Evolutionary conservation across 30 jellyfish, hydroid and myxozoan species (phyloP).

Genomic region (Haliclystus octoradiatus): DNA sequence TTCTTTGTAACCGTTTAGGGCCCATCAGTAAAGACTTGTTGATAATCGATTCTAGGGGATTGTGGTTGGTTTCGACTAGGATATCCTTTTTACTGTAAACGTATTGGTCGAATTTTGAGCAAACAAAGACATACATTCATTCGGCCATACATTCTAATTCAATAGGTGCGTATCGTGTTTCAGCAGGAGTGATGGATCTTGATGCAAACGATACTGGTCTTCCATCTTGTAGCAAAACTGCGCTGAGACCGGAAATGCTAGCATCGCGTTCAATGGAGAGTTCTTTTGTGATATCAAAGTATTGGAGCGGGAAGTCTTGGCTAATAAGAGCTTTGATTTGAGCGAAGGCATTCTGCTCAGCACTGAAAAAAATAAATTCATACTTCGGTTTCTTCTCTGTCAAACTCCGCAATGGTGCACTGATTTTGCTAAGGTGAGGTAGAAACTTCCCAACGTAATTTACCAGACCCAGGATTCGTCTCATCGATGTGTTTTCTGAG

Average conservation of each 20-base stretch:
- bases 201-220: too few species aligned
- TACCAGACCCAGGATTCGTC: conserved; percentile 32
- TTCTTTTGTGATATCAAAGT: conserved; percentile 12
- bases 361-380: too few species aligned
- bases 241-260: conserved; percentile 18
- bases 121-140: conserved; percentile 9
- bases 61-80: conserved; percentile 15
- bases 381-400: too few species aligned
- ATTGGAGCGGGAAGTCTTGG: too few species aligned
- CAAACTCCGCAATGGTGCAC: too few species aligned
- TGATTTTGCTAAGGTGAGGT: too few species aligned
- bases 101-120: conserved; percentile 4
- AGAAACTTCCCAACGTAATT: too few species aligned
- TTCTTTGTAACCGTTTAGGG: conserved; percentile 25
- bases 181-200: too few species aligned
- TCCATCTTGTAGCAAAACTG: too few species aligned
- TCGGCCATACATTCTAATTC: conserved; percentile 10
- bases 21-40: conserved; percentile 16
- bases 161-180: conserved; percentile 12
- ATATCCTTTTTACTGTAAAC: conserved; percentile 18
- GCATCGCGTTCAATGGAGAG: conserved; percentile 22
- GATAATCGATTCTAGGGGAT: conserved; percentile 19
- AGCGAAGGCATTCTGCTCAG: too few species aligned
- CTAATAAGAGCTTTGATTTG: too few species aligned
- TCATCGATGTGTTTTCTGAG: conserved; percentile 17